phyloP scores from a whole-genome alignment of 2,797 vertebrate species.

The Natrix natrix region DNA sequence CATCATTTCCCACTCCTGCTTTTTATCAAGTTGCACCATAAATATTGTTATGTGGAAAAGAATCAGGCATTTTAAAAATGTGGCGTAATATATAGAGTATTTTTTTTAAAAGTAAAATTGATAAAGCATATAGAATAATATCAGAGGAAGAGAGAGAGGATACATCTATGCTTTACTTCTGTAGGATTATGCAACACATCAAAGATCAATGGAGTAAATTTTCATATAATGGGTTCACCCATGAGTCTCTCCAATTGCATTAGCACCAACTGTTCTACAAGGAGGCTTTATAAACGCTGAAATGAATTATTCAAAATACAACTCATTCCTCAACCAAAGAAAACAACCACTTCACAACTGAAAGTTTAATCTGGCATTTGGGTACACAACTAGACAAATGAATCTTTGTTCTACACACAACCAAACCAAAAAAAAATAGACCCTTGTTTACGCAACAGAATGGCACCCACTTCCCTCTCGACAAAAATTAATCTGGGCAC shows the following conservation, averaged over 20 bases:
- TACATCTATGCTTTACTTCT: background rate
- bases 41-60: slow-evolving; percentile 66
- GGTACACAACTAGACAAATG: background rate
- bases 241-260: background rate
- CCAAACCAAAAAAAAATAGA: background rate
- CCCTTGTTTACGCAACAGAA: background rate
- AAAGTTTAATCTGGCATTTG: background rate
- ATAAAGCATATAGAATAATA: slow-evolving; percentile 43
- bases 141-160: background rate
- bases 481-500: background rate
- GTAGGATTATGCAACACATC: slow-evolving; percentile 1
- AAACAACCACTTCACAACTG: background rate
- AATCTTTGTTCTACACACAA: background rate
- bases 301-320: slow-evolving; percentile 2
- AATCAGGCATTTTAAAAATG: slow-evolving; percentile 52
- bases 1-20: slow-evolving; percentile 90
- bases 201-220: slow-evolving; percentile 18
- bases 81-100: slow-evolving; percentile 36
- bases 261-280: background rate
- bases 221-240: background rate
- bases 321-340: background rate
- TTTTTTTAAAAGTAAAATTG: slow-evolving; percentile 30
- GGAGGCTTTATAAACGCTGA: background rate
- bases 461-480: background rate
- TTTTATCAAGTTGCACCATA: slow-evolving; percentile 80